These are phyloP conservation scores for Melipona bicolor DNA, from an alignment of 2,888 invertebrate species.

Conservation along the genomic window DNA sequence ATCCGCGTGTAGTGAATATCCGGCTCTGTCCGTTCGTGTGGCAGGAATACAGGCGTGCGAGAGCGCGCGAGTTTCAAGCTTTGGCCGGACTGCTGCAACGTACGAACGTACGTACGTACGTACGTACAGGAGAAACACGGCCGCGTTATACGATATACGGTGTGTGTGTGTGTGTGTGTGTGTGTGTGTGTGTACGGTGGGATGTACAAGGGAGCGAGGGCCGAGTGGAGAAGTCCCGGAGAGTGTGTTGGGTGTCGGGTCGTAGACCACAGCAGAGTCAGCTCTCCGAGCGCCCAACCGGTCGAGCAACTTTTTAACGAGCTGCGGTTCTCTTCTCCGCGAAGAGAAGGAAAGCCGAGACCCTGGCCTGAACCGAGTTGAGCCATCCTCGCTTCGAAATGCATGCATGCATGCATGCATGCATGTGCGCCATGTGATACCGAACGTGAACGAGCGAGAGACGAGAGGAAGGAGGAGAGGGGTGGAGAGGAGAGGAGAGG, in stretches of 20 bases:
- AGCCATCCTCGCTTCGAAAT: constrained; percentile 82
- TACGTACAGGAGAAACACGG: constrained; percentile 33
- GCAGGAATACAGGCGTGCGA: constrained; percentile 14
- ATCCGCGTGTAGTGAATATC: constrained; percentile 76
- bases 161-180: neutral
- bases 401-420: constrained; percentile 77
- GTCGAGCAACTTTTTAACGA: constrained; percentile 84
- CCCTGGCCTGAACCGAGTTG: constrained; percentile 78
- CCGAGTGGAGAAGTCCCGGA: constrained; percentile 2
- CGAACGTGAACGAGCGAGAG: constrained; percentile 58
- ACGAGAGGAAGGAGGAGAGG: constrained; percentile 16
- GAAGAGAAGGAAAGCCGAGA: constrained; percentile 77
- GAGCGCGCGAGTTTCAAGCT: constrained; percentile 51
- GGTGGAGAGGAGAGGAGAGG: constrained; percentile 12
- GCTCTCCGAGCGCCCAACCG: constrained; percentile 82
- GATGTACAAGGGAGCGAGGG: constrained; percentile 42
- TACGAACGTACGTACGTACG: too few species aligned
- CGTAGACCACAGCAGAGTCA: constrained; percentile 82
- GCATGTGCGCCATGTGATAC: constrained; percentile 79
- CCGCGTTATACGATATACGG: constrained; percentile 20
- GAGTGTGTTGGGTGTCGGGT: constrained; percentile 80
- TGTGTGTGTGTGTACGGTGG: constrained; percentile 9
- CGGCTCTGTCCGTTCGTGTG: constrained; percentile 63
- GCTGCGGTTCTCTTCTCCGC: constrained; percentile 76
- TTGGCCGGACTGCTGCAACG: constrained; percentile 24